Evolutionary conservation across 2,797 vertebrate genomes (phyloP).

Genomic region (Pseudomugil tenellus): DNA sequence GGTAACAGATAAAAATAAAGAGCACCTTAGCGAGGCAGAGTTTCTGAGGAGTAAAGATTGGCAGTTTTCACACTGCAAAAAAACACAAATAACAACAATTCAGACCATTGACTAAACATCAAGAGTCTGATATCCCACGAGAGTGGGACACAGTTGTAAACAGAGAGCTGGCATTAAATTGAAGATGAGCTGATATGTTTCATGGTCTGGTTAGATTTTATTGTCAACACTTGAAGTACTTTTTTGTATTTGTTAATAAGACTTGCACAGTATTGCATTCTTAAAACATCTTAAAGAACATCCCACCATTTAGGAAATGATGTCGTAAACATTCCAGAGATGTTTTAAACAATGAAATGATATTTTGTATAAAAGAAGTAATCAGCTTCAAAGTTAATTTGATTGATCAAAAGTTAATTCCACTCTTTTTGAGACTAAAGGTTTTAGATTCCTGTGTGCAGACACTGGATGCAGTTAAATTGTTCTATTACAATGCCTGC

Average conservation of each 20-base stretch:
- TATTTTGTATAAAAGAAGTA: not conserved
- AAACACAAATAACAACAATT: no score
- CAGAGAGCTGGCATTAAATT: not conserved
- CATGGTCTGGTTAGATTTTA: not conserved
- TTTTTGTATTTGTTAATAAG: not conserved
- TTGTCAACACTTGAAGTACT: not conserved
- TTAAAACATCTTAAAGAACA: not conserved
- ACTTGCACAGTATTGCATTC: not conserved
- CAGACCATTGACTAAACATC: no score
- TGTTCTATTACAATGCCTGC: slow-evolving; percentile 43
- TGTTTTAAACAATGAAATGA: not conserved
- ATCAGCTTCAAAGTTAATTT: not conserved
- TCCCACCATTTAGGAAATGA: no score
- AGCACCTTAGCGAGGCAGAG: not conserved
- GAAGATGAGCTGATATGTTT: not conserved
- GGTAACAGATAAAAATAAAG: not conserved
- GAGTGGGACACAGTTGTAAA: no score
- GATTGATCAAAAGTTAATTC: not conserved
- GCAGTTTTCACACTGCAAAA: no score
- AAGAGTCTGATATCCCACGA: no score
- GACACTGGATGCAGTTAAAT: slow-evolving; percentile 39
- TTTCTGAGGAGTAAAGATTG: no score
- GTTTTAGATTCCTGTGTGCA: no score
- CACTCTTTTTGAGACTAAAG: not conserved
- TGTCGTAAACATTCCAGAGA: not conserved